Conservation (phyloP, 2,113 vertebrate genomes). For the Pantherophis guttatus region DNA sequence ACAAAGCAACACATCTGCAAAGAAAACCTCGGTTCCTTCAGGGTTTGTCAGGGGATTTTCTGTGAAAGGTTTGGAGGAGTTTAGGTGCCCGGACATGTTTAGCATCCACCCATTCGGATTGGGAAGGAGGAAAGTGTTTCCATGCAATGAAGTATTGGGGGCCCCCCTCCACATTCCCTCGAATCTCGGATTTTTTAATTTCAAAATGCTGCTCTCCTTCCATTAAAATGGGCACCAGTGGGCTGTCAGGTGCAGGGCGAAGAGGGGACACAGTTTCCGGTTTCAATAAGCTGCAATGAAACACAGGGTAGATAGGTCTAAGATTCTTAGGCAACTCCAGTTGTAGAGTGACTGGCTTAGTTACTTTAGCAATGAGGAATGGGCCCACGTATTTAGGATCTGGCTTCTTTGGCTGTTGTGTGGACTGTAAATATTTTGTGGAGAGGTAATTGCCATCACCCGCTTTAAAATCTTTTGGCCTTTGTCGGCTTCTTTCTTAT, state of each 20-base stretch:
- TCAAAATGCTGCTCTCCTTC: neutral
- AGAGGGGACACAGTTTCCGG: no score
- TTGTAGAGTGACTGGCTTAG: neutral
- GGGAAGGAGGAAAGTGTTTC: no score
- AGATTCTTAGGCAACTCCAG: neutral
- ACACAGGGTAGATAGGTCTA: neutral
- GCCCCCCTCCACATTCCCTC: neutral
- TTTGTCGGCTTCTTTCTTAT: neutral
- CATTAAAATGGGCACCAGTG: neutral
- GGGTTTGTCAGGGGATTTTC: no score
- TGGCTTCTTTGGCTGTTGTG: neutral
- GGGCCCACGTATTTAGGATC: neutral
- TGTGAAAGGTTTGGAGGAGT: no score
- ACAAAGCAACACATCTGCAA: no score
- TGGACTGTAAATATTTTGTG: neutral
- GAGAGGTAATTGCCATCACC: neutral
- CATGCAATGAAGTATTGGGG: neutral
- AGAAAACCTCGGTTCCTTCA: no score
- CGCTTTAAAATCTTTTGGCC: neutral
- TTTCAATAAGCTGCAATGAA: neutral
- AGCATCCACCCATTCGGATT: no score
- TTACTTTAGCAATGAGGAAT: neutral
- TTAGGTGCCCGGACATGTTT: no score
- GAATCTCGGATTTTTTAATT: neutral
- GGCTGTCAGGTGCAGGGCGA: no score